A percentile compares a stretch with the other conserved stretches of the same genome.
Conservation (phyloP, 2,888 invertebrate genomes). For the Monopis laevigella region DNA sequence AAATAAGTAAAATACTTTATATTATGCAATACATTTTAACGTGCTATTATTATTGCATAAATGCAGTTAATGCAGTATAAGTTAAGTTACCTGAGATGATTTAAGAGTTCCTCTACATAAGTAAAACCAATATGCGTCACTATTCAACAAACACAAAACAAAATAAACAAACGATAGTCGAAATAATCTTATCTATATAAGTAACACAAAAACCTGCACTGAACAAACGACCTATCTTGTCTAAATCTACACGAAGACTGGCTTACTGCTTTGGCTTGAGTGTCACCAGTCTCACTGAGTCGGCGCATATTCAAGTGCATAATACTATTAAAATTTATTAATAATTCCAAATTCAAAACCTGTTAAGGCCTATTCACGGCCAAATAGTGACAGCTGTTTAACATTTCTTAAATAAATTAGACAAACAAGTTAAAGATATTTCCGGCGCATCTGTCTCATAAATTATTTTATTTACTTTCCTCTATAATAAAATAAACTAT, state of each 20-base stretch:
- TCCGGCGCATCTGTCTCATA: conserved; percentile 2
- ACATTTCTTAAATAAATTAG: neutral
- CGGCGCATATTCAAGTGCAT: conserved; percentile 6
- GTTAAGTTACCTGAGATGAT: no score
- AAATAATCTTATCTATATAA: no score
- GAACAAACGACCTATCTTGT: neutral
- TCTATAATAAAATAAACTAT: no score
- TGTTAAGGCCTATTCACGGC: conserved; percentile 7
- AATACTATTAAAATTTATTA: conserved; percentile 10
- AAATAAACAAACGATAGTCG: conserved; percentile 3
- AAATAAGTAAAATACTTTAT: no score
- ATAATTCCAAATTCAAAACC: conserved; percentile 7
- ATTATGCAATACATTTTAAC: no score
- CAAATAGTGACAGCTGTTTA: conserved; percentile 7
- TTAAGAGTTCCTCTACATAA: no score
- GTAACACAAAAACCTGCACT: no score
- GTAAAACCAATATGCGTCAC: conserved; percentile 2
- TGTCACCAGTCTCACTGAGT: conserved; percentile 1
- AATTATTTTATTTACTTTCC: no score
- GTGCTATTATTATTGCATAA: no score
- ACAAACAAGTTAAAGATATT: conserved; percentile 1
- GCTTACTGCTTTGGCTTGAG: neutral
- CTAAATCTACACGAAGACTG: neutral
- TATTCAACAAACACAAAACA: neutral
- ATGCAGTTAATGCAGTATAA: no score